phyloP scores from a whole-genome alignment of 2,888 invertebrate species.

The Nebria brevicollis region DNA sequence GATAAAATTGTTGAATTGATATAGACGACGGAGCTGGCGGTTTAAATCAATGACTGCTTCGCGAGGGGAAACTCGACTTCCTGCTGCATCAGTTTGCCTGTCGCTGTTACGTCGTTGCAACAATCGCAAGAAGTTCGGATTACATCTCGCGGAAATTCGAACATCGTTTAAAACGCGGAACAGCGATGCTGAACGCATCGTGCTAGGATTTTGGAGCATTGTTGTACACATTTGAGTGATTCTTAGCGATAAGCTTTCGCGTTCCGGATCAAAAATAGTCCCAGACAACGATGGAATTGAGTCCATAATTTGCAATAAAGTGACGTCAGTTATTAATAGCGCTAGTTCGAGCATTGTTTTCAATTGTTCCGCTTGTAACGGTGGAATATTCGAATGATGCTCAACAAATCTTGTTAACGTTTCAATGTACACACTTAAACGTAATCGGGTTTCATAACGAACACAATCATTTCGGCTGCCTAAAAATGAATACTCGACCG shows the following conservation, averaged over 20 bases:
- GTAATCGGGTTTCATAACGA: conserved; percentile 59
- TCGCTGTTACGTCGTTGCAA: conserved; percentile 20
- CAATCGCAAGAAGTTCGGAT: conserved; percentile 15
- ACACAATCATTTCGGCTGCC: conserved; percentile 58
- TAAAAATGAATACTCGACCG: conserved; percentile 49
- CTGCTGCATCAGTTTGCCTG: not conserved
- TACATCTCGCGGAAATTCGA: conserved; percentile 10
- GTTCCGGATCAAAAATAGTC: conserved; percentile 59
- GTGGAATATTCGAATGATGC: conserved; percentile 56
- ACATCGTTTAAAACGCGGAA: conserved; percentile 34
- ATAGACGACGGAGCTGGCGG: conserved; percentile 34
- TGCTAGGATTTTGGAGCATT: conserved; percentile 57
- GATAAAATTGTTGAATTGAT: conserved; percentile 38
- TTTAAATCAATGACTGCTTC: conserved; percentile 33
- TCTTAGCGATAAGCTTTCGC: conserved; percentile 57
- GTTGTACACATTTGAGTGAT: conserved; percentile 59
- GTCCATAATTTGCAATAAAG: conserved; percentile 64
- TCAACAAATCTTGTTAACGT: conserved; percentile 64
- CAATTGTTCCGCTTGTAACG: conserved; percentile 53
- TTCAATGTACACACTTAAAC: conserved; percentile 63
- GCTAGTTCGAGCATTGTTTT: conserved; percentile 61
- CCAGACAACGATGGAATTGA: conserved; percentile 60
- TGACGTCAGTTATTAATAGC: conserved; percentile 63
- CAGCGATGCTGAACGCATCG: conserved; percentile 22
- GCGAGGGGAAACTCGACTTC: conserved; percentile 20